phyloP scores from a whole-genome alignment of 2,888 invertebrate species.

The Candidula unifasciata region DNA sequence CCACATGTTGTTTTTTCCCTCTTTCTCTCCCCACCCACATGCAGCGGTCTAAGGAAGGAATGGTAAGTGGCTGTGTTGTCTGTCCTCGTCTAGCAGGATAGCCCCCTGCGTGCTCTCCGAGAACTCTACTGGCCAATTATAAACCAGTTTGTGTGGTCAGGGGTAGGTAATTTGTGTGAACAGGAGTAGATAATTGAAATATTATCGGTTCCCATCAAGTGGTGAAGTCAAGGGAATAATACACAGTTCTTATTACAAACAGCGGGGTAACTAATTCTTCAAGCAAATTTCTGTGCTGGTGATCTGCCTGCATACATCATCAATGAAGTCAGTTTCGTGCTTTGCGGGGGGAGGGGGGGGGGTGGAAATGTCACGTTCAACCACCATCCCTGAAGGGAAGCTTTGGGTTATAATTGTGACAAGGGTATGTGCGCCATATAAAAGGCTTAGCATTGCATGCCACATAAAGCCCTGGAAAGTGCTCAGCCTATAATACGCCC shows the following conservation, averaged over 20 bases:
- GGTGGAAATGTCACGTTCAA: no score
- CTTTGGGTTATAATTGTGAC: no score
- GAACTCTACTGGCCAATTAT: conserved; percentile 3
- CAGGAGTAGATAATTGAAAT: conserved; percentile 17
- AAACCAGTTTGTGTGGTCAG: not conserved
- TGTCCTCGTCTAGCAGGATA: not conserved
- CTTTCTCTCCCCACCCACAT: not conserved
- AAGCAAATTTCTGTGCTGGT: not conserved
- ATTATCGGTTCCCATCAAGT: conserved; percentile 26
- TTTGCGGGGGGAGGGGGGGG: no score
- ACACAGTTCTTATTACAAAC: not conserved
- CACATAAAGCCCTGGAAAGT: no score
- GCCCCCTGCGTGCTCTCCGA: not conserved
- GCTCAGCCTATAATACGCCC: no score
- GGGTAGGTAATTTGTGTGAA: conserved; percentile 22
- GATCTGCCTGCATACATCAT: no score
- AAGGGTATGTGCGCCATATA: no score
- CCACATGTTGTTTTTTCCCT: no score
- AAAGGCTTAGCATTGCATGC: no score
- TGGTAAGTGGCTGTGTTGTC: not conserved
- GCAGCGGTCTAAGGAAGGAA: conserved; percentile 35
- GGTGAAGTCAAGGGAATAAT: conserved; percentile 23
- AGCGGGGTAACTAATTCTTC: not conserved
- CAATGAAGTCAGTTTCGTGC: no score
- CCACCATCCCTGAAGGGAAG: no score